phyloP scores from a whole-genome alignment of 2,888 invertebrate species.

The Brenthis daphne region DNA sequence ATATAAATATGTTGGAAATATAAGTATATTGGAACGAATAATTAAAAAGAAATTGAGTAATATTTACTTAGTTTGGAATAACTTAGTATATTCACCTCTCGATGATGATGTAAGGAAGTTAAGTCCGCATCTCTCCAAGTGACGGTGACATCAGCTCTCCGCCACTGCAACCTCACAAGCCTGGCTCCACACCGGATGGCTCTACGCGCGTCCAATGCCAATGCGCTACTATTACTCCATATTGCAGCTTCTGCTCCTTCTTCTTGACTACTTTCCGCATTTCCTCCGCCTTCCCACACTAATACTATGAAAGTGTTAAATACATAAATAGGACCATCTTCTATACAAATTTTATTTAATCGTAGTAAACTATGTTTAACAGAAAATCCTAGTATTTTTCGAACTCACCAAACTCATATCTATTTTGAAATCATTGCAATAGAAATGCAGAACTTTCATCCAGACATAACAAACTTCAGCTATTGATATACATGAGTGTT shows the following conservation, averaged over 20 bases:
- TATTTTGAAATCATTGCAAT: constrained; percentile 2
- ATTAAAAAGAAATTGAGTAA: no score
- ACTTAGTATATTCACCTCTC: constrained; percentile 55
- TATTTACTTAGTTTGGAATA: background rate
- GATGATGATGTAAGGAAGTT: constrained; percentile 71
- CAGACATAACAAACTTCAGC: background rate
- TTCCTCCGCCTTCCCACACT: constrained; percentile 77
- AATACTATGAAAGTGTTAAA: constrained; percentile 51
- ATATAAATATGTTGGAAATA: no score
- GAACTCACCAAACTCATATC: no score
- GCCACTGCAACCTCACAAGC: constrained; percentile 73
- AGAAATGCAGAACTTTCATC: background rate
- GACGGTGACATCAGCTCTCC: constrained; percentile 59
- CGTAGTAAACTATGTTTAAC: no score
- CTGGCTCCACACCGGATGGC: constrained; percentile 74
- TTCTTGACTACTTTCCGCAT: constrained; percentile 48
- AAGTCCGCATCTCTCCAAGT: constrained; percentile 76
- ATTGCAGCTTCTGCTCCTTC: constrained; percentile 71
- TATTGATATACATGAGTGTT: background rate
- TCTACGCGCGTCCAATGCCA: constrained; percentile 72
- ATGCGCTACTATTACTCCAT: constrained; percentile 76
- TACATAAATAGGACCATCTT: no score
- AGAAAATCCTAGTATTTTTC: no score
- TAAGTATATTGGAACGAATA: no score
- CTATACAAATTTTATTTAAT: no score